Base-by-base conservation (phyloP, 2,888 invertebrate genomes). In the Erebia ligea region DNA sequence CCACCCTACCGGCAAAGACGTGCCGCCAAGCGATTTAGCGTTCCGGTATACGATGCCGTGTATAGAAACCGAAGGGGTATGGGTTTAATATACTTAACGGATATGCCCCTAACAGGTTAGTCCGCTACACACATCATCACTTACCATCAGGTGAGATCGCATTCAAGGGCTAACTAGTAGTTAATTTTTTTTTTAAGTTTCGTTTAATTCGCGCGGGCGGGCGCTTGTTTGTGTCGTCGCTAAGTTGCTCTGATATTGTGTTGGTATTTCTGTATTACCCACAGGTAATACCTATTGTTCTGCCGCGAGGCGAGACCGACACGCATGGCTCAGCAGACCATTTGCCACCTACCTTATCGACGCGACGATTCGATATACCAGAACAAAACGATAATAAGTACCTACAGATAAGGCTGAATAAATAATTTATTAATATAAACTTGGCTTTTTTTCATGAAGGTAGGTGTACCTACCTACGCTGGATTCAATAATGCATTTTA, bases 181-280 rank as follows among this genome's bases (percentile, higher is more conserved):
- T n/a, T n/a, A n/a, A n/a, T n/a, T n/a, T n/a, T n/a, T n/a, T n/a
- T n/a, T n/a, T n/a, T n/a, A n/a, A n/a, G 15, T 52, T 65, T 65
- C 40, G 25, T 25, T 25, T 25, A 42, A 19, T 86, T 86, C 87
- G 86, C 86, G 87, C 85, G 84, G 79, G 87, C 80, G 88, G 92
- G 42, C 42, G 10, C 2, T 92, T 92, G 90, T 90, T 90, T 87
- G 91, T 92, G 91, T 87, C 84, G 87, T 87, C 84, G 84, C 80
- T 84, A 87, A 88, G 90, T 91, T 91, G 84, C 82, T 83, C 82
- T 90, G n/a, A n/a, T n/a, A n/a, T n/a, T n/a, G n/a, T n/a, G n/a
- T n/a, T n/a, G 90, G 92, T 45, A 45, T 48, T 48, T 21, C 48
- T 13, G 62, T 62, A 90, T 90, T 89, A 89, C 79, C 89, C 59